Evolutionary conservation across 30 jellyfish, hydroid and myxozoan species (phyloP).

Genomic region (Aurelia aurita complex sp. Pacific): DNA sequence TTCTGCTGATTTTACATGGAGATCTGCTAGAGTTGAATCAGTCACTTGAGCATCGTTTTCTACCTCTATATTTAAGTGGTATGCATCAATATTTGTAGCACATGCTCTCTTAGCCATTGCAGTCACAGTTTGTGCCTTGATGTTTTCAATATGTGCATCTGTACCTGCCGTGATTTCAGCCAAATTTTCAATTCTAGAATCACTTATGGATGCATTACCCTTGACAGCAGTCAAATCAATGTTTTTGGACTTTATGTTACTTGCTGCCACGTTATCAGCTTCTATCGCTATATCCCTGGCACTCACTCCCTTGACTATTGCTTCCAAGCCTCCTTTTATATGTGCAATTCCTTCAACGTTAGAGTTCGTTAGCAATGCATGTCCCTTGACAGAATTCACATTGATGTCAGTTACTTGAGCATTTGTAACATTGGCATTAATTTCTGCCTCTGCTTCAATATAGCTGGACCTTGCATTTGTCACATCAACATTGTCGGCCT

Average conservation of each 20-base stretch:
- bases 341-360: too few relatives aligned
- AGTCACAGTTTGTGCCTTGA: background rate
- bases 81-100: conserved; percentile 1
- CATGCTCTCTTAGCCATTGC: background rate
- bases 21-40: background rate
- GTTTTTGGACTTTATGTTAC: too few relatives aligned
- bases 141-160: background rate
- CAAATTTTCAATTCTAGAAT: background rate
- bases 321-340: too few relatives aligned
- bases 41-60: background rate
- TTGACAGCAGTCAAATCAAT: background rate
- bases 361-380: too few relatives aligned
- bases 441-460: too few relatives aligned
- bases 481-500: background rate
- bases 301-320: too few relatives aligned
- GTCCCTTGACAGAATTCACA: too few relatives aligned
- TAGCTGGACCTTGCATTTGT: too few relatives aligned
- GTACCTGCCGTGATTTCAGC: background rate
- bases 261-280: too few relatives aligned
- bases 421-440: too few relatives aligned
- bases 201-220: background rate
- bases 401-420: too few relatives aligned
- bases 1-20: background rate
- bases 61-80: background rate
- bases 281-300: too few relatives aligned